phyloP scores from a whole-genome alignment of 2,113 vertebrate genomes.

The Silurus meridionalis region DNA sequence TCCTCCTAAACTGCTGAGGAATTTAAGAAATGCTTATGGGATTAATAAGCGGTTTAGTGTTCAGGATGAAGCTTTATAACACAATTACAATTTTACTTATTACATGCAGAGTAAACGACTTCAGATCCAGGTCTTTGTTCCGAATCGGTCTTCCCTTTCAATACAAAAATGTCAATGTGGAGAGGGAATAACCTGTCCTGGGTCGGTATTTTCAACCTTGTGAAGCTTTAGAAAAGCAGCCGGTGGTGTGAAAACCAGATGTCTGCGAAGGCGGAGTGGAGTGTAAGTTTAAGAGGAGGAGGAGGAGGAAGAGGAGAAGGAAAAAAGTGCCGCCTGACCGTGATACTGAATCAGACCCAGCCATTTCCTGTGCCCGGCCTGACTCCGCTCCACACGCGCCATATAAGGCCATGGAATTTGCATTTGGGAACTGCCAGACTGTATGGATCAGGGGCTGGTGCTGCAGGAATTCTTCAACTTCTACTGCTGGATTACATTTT shows the following conservation, averaged over 20 bases:
- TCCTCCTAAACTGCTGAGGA: constrained; percentile 46
- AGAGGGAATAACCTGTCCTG: constrained; percentile 17
- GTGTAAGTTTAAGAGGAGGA: not conserved
- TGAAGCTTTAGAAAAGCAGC: constrained; percentile 18
- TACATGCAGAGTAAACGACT: not conserved
- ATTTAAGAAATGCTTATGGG: not conserved
- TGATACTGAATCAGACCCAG: constrained; percentile 77
- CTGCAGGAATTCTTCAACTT: constrained; percentile 66
- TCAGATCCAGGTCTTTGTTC: no score
- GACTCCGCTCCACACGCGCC: constrained; percentile 68
- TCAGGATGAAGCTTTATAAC: not conserved
- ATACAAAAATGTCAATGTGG: not conserved
- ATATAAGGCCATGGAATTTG: constrained; percentile 84
- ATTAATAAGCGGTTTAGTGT: not conserved
- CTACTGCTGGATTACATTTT: constrained; percentile 58
- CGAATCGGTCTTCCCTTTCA: not conserved
- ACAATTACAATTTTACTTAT: not conserved
- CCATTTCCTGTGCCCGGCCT: constrained; percentile 75
- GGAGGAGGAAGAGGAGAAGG: not conserved
- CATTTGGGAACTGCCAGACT: constrained; percentile 71
- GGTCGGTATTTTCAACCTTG: not conserved
- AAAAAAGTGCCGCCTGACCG: constrained; percentile 60
- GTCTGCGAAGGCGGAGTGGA: constrained; percentile 18
- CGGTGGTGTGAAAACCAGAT: constrained; percentile 35
- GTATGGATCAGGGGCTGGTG: constrained; percentile 67